Conservation (phyloP, 2,888 invertebrate species). For the Cepaea hortensis region DNA sequence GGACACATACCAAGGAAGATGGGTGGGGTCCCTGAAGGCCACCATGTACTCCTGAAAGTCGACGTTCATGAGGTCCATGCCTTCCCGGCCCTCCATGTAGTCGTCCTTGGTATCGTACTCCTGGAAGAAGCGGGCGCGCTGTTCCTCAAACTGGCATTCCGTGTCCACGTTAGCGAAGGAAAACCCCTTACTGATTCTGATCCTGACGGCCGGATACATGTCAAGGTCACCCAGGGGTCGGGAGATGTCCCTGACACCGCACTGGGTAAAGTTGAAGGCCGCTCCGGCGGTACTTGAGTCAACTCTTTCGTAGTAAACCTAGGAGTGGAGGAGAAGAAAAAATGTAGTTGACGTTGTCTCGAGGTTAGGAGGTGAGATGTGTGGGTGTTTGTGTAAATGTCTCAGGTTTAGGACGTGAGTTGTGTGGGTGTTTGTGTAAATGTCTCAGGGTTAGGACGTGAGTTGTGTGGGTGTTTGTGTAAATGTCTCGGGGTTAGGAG, state of each 20-base stretch:
- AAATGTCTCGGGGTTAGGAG: too few species aligned
- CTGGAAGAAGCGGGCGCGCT: constrained; percentile 86
- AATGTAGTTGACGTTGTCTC: too few species aligned
- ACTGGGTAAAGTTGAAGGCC: constrained; percentile 86
- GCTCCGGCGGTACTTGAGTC: constrained; percentile 87
- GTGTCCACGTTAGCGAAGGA: constrained; percentile 88
- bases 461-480: too few species aligned
- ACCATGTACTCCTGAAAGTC: constrained; percentile 78
- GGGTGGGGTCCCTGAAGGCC: constrained; percentile 77
- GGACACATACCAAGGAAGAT: constrained; percentile 79
- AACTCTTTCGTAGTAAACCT: constrained; percentile 87
- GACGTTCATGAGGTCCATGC: constrained; percentile 84
- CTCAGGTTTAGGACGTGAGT: too few species aligned
- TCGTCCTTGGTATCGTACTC: constrained; percentile 88
- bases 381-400: too few species aligned
- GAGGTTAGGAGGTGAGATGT: too few species aligned
- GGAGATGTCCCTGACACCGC: constrained; percentile 84
- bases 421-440: too few species aligned
- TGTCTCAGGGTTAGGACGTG: too few species aligned
- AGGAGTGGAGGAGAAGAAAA: not conserved
- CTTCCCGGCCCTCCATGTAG: constrained; percentile 89
- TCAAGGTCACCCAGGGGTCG: constrained; percentile 83
- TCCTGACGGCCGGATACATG: constrained; percentile 85
- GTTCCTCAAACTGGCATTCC: constrained; percentile 88
- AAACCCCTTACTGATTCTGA: constrained; percentile 87